Conservation (phyloP, 2,113 vertebrate species). For the Prinia subflava region DNA sequence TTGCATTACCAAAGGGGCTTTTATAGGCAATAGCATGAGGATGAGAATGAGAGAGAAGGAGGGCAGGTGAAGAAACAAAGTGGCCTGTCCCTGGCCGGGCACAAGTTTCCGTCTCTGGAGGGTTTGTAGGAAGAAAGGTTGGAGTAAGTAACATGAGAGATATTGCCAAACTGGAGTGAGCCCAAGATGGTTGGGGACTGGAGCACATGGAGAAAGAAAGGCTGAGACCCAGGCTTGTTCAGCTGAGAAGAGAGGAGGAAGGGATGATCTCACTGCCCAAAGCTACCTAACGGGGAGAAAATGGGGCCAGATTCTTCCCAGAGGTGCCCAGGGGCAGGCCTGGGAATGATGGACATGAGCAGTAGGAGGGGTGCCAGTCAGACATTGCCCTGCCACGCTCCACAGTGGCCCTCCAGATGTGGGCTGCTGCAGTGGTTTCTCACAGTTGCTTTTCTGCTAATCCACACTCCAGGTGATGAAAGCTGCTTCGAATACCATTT, state of each 20-base stretch:
- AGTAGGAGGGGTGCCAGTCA: not conserved
- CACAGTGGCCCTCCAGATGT: not conserved
- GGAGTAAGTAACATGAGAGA: not conserved
- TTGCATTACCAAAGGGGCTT: not conserved
- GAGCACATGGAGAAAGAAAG: not conserved
- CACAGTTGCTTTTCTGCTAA: not conserved
- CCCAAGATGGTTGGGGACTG: not conserved
- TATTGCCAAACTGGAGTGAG: not conserved
- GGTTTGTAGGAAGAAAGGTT: not conserved
- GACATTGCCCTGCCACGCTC: not conserved
- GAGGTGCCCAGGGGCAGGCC: not conserved
- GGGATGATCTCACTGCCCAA: not conserved
- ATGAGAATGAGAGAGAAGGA: not conserved
- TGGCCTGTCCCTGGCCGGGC: not conserved
- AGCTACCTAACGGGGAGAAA: not conserved
- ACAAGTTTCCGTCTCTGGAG: not conserved
- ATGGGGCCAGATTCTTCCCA: not conserved
- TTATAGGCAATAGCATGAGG: not conserved
- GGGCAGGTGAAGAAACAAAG: not conserved
- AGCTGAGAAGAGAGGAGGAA: not conserved
- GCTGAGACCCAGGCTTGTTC: not conserved
- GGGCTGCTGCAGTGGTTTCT: not conserved
- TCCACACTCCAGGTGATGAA: not conserved
- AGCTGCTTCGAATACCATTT: not conserved
- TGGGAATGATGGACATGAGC: not conserved